These are phyloP conservation scores for Anolis apletophallus DNA, from an alignment of 2,797 vertebrate species.

Conservation along the genomic window DNA sequence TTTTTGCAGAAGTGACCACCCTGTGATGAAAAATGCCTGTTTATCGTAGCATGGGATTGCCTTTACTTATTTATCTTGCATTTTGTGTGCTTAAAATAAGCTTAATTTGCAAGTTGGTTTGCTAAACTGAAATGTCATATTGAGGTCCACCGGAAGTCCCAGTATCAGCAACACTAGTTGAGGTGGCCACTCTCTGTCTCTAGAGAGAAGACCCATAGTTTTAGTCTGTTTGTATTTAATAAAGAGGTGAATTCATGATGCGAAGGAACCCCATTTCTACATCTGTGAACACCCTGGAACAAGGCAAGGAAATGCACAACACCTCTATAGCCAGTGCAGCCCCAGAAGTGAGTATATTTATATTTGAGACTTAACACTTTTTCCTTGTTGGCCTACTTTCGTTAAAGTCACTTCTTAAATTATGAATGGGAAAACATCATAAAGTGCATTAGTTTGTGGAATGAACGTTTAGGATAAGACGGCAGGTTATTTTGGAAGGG, in stretches of 20 bases:
- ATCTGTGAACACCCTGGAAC: background rate
- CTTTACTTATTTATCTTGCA: no score
- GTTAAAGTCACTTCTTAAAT: constrained; percentile 79
- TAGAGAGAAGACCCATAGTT: background rate
- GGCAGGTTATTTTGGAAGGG: background rate
- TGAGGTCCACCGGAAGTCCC: no score
- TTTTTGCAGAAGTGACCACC: no score
- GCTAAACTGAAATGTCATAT: no score
- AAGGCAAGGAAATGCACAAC: background rate
- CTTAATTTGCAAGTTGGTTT: no score
- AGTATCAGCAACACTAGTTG: background rate
- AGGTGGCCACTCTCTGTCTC: background rate
- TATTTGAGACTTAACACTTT: constrained; percentile 69
- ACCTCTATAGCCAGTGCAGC: constrained; percentile 72
- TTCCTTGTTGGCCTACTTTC: constrained; percentile 75
- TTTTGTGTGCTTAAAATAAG: no score
- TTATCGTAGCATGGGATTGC: no score
- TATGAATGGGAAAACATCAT: constrained; percentile 79
- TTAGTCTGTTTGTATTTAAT: no score
- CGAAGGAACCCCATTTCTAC: background rate
- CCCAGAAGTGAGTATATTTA: constrained; percentile 68
- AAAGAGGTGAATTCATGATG: background rate
- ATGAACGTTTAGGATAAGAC: constrained; percentile 46
- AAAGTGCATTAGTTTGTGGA: constrained; percentile 76
- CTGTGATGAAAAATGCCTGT: no score